Conservation (phyloP, 1,140 invertebrate genomes). For the Bombus superbus region DNA sequence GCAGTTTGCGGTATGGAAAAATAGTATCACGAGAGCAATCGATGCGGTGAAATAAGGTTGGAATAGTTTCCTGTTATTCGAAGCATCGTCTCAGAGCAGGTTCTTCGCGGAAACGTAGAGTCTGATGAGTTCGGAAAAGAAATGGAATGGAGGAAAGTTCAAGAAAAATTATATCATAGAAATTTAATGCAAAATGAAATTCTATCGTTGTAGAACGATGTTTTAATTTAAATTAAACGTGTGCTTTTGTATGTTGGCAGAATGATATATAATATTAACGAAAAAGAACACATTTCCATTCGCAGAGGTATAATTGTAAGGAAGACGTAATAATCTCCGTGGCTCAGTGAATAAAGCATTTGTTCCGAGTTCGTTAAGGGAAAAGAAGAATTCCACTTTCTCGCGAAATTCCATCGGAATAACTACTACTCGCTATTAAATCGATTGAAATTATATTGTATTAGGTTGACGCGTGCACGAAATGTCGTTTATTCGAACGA, state of each 20-base stretch:
- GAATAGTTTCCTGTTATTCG: background rate
- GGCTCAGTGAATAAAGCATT: background rate
- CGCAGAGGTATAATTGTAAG: background rate
- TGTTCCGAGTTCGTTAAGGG: no score
- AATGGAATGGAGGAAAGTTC: background rate
- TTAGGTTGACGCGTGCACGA: no score
- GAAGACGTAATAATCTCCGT: background rate
- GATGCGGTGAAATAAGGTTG: no score
- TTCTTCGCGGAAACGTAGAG: background rate
- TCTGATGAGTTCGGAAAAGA: background rate
- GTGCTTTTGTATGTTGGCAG: background rate
- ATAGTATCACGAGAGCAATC: background rate
- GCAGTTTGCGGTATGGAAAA: background rate
- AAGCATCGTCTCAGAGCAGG: background rate
- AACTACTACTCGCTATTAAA: no score
- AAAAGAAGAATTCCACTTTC: no score
- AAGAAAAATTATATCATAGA: background rate
- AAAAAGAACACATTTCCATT: background rate
- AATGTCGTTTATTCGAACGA: no score
- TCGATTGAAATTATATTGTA: background rate
- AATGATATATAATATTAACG: no score
- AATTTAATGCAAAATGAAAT: background rate
- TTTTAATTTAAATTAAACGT: background rate
- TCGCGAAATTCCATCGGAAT: no score
- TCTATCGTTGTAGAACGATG: background rate